Evolutionary conservation across 2,888 invertebrate species (phyloP), one percentile per base, ranked within the genome.

Genomic region (Drosophila lacicola): DNA sequence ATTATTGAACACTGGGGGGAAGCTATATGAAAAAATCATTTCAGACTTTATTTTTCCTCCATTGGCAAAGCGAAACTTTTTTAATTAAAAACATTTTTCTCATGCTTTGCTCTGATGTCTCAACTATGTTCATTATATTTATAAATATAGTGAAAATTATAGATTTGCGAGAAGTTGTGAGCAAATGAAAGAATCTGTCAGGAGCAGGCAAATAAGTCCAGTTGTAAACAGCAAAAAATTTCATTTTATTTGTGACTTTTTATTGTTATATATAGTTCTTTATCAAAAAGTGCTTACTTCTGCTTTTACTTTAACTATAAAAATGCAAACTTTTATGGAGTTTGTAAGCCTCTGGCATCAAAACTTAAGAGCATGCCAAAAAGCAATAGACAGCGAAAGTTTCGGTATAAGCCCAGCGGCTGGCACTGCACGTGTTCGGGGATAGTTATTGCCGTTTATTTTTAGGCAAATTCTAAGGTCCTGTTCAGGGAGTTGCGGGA

Each of bases 301-400:
- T 8, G 9, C 21, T 14, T 37, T 9, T 25, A 17, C 13, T 29
- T 17, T 4, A 29, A 41, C 41, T 34, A 44, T 14, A 21, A 54
- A 29, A 19, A 8, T 4, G 6, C 11, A 36, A 49, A 44, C 29
- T 45, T 50, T 45, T 14, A 33, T 42, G 3, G 36, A 6, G 14
- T 4, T 21, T 13, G 14, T 25, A 5, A 37, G 33, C 19, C 41
- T 1, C 36, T 56, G 67, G 57, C 63, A 29, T 21, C 46, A 47
- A 41, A 62, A 46, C 37, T 50, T 46, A 10, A 37, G 51, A 50
- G 67, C 78, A 58, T 71, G 81, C 61, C 73, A 57, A 44, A 65
- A 13, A 29, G 36, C 46, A 64, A 71, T 72, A 68, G 63, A 46
- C 47, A 55, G 33, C 11, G 42, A 61, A 60, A 36, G 9, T 8